These are phyloP conservation scores for Vespertilio murinus DNA, from an alignment of 2,797 vertebrate species.

Conservation along the genomic window DNA sequence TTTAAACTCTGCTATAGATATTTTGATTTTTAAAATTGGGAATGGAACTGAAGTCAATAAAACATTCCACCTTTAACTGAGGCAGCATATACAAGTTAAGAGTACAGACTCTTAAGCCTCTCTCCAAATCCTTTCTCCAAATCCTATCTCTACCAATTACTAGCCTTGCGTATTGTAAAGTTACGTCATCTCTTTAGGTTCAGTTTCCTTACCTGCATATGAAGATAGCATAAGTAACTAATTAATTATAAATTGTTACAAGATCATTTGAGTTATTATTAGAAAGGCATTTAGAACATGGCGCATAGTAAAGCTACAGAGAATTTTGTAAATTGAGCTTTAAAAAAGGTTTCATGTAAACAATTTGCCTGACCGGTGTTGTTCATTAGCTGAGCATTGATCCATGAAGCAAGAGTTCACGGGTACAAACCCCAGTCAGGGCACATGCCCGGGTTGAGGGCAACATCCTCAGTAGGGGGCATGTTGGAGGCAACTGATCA, in stretches of 20 bases:
- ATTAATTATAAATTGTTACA: not conserved
- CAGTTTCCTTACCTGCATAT: not conserved
- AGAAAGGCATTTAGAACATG: not conserved
- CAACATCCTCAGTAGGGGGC: too few relatives aligned
- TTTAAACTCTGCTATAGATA: not conserved
- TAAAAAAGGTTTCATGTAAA: not conserved
- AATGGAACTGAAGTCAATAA: not conserved
- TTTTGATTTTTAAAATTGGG: not conserved
- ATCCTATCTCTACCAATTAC: not conserved
- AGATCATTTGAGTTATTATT: not conserved
- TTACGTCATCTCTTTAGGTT: not conserved
- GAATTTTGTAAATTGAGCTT: not conserved
- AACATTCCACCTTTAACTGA: not conserved
- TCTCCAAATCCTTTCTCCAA: not conserved
- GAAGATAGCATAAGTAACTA: not conserved
- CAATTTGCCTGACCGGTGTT: too few relatives aligned
- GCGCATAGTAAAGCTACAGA: not conserved
- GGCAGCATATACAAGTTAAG: not conserved
- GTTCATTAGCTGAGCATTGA: too few relatives aligned
- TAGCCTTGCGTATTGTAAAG: not conserved
- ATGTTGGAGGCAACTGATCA: too few relatives aligned
- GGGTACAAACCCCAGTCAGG: too few relatives aligned
- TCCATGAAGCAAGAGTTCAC: too few relatives aligned
- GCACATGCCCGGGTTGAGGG: too few relatives aligned
- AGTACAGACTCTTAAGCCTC: not conserved